phyloP scores from a whole-genome alignment of 2,797 vertebrate genomes.

The Xenopus petersii region DNA sequence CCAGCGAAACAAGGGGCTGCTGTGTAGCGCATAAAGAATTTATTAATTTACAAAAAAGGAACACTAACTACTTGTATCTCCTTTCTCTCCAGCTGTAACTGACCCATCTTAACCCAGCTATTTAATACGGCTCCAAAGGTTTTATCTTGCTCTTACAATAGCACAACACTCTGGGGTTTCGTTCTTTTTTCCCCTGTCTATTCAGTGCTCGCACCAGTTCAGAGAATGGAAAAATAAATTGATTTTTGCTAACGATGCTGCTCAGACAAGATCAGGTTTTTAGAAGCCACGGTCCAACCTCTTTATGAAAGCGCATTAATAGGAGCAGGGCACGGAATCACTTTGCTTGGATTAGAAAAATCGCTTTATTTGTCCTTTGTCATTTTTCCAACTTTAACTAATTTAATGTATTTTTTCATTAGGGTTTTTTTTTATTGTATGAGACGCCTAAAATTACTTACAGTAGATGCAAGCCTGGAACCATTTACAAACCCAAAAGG shows the following conservation, averaged over 20 bases:
- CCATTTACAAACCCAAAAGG: too few relatives aligned
- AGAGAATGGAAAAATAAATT: slow-evolving; percentile 70
- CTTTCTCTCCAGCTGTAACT: slow-evolving; percentile 53
- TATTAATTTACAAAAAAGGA: slow-evolving; percentile 46
- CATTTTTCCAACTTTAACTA: too few relatives aligned
- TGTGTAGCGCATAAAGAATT: slow-evolving; percentile 26
- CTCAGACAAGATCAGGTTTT: slow-evolving; percentile 59
- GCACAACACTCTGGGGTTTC: slow-evolving; percentile 9
- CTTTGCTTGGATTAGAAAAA: not conserved
- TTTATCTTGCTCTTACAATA: slow-evolving; percentile 58
- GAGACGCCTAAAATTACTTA: too few relatives aligned
- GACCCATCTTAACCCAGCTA: slow-evolving; percentile 56
- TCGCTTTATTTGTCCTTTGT: too few relatives aligned
- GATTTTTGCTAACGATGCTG: slow-evolving; percentile 58
- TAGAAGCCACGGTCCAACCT: slow-evolving; percentile 61
- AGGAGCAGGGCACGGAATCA: not conserved
- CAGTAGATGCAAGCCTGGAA: too few relatives aligned
- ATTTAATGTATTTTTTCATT: too few relatives aligned
- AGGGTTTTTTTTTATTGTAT: too few relatives aligned
- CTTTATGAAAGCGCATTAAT: slow-evolving; percentile 22
- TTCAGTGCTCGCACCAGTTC: slow-evolving; percentile 55
- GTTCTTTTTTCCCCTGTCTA: slow-evolving; percentile 45
- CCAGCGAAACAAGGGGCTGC: slow-evolving; percentile 26
- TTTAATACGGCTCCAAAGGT: slow-evolving; percentile 49
- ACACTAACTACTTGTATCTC: slow-evolving; percentile 55